A percentile compares a stretch with the other conserved stretches of the same genome.
These are phyloP conservation scores for Drosophila testacea DNA, from an alignment of 2,888 invertebrate species.

Conservation along the genomic window DNA sequence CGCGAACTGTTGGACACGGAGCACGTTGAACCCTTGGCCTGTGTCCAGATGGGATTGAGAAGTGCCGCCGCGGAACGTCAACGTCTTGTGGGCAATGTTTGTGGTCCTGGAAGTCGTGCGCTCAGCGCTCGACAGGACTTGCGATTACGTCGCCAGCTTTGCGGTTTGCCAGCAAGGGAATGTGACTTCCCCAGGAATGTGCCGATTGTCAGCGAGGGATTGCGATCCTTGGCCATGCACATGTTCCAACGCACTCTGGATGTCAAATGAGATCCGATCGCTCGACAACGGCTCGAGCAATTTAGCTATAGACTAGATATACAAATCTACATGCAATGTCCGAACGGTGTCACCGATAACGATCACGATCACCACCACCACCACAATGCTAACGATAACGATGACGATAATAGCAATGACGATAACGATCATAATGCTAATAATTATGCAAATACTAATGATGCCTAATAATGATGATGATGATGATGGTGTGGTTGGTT, in stretches of 20 bases:
- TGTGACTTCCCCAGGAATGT: slow-evolving; percentile 84
- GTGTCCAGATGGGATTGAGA: slow-evolving; percentile 88
- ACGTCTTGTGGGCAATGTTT: slow-evolving; percentile 89
- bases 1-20: slow-evolving; percentile 58
- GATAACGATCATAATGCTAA: slow-evolving; percentile 1
- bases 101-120: slow-evolving; percentile 91
- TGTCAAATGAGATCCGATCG: slow-evolving; percentile 76
- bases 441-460: too few relatives aligned
- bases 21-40: slow-evolving; percentile 85
- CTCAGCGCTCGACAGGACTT: slow-evolving; percentile 92
- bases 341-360: background rate
- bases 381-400: slow-evolving; percentile 6
- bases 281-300: slow-evolving; percentile 34
- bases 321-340: slow-evolving; percentile 50
- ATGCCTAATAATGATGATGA: background rate
- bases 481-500: too few relatives aligned
- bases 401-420: background rate
- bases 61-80: slow-evolving; percentile 88
- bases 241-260: slow-evolving; percentile 82
- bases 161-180: slow-evolving; percentile 89
- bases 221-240: slow-evolving; percentile 81
- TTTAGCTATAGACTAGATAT: slow-evolving; percentile 59
- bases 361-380: slow-evolving; percentile 1
- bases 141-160: slow-evolving; percentile 89
- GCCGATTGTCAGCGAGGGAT: slow-evolving; percentile 75